Percentiles rank a stretch among this genome's conserved stretches.
phyloP scores from a whole-genome alignment of 2,113 vertebrate species.

The Apus apus region DNA sequence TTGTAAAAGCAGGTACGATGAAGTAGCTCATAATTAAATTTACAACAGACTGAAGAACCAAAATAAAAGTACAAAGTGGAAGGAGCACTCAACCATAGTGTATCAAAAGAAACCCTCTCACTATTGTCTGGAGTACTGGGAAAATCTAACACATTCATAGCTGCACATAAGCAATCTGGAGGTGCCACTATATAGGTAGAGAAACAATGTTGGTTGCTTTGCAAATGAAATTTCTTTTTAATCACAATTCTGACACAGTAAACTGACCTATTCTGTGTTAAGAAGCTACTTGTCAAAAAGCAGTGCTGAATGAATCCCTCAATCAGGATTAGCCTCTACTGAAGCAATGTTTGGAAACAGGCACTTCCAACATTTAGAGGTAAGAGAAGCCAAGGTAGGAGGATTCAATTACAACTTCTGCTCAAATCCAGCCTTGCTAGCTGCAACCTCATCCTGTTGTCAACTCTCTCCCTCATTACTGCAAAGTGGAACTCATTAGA shows the following conservation, averaged over 20 bases:
- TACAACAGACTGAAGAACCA: background rate
- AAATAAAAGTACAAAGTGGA: background rate
- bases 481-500: background rate
- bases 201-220: background rate
- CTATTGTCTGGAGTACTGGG: background rate
- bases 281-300: background rate
- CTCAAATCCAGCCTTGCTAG: background rate
- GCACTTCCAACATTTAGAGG: accelerated
- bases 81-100: background rate
- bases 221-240: background rate
- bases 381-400: background rate
- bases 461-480: background rate
- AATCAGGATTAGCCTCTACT: background rate
- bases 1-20: background rate
- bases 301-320: background rate
- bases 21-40: background rate
- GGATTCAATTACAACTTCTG: background rate
- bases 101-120: background rate
- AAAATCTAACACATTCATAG: background rate
- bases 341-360: background rate
- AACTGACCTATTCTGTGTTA: background rate
- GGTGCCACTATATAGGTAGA: too few relatives aligned
- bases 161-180: background rate
- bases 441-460: background rate
- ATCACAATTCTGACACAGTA: background rate